These are phyloP conservation scores for Hylaeus volcanicus DNA, from an alignment of 1,140 invertebrate species.

Conservation along the genomic window DNA sequence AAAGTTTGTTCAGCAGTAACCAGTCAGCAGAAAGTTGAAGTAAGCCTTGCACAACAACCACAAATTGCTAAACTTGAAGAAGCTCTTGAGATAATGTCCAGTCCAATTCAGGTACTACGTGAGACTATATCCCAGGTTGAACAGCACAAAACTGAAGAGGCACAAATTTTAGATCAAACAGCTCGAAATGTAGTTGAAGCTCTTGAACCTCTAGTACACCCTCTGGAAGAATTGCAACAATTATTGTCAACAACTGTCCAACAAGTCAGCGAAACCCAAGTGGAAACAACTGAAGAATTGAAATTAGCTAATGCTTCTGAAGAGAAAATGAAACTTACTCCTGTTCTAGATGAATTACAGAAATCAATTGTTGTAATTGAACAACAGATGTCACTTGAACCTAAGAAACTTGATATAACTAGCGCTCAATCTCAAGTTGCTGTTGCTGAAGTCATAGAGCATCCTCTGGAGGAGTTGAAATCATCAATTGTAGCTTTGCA, in stretches of 20 bases:
- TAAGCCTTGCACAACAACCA: neutral
- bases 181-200: neutral
- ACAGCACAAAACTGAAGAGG: neutral
- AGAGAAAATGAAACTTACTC: slow-evolving; percentile 3
- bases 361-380: slow-evolving; percentile 27
- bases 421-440: neutral
- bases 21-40: neutral
- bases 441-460: slow-evolving; percentile 9
- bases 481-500: slow-evolving; percentile 26
- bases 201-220: slow-evolving; percentile 18
- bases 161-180: neutral
- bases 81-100: slow-evolving; percentile 13
- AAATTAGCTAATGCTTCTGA: neutral
- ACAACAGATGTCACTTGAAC: neutral
- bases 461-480: slow-evolving; percentile 20
- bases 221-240: slow-evolving; percentile 31
- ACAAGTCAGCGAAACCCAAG: neutral
- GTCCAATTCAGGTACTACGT: slow-evolving; percentile 17
- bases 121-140: neutral
- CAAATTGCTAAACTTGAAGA: neutral
- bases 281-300: neutral
- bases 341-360: slow-evolving; percentile 21
- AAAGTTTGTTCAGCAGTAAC: neutral
- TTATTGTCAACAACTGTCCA: neutral
- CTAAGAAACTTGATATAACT: neutral